Evolutionary conservation across 2,113 vertebrate species (phyloP).

Genomic region (Marcusenius ussheri): DNA sequence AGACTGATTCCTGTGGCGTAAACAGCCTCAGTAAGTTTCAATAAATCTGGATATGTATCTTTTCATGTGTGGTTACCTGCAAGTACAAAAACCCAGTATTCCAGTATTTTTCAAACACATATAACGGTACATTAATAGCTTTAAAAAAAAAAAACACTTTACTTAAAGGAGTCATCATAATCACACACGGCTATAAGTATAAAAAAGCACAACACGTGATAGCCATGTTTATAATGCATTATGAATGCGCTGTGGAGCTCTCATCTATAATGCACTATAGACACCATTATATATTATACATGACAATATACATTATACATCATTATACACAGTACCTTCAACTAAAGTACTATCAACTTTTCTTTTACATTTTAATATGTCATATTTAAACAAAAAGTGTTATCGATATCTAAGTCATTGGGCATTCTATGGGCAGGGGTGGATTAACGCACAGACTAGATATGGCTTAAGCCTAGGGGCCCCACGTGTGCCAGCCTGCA

Average conservation of each 20-base stretch:
- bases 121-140: background rate
- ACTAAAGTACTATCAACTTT: background rate
- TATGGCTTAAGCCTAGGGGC: too few relatives aligned
- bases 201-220: too few relatives aligned
- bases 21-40: background rate
- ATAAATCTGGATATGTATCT: background rate
- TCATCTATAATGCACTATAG: too few relatives aligned
- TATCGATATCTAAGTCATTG: background rate
- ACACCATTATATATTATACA: too few relatives aligned
- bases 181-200: too few relatives aligned
- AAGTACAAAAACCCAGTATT: background rate
- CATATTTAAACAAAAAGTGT: background rate
- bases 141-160: background rate
- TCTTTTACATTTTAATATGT: background rate
- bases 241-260: too few relatives aligned
- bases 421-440: background rate
- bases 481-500: too few relatives aligned
- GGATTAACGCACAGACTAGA: too few relatives aligned
- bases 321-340: too few relatives aligned
- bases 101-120: background rate
- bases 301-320: background rate
- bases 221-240: too few relatives aligned
- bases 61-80: background rate
- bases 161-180: too few relatives aligned
- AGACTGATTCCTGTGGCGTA: background rate